phyloP scores from a whole-genome alignment of 1,140 invertebrate species.

The Ceratoteleas bidentatus region DNA sequence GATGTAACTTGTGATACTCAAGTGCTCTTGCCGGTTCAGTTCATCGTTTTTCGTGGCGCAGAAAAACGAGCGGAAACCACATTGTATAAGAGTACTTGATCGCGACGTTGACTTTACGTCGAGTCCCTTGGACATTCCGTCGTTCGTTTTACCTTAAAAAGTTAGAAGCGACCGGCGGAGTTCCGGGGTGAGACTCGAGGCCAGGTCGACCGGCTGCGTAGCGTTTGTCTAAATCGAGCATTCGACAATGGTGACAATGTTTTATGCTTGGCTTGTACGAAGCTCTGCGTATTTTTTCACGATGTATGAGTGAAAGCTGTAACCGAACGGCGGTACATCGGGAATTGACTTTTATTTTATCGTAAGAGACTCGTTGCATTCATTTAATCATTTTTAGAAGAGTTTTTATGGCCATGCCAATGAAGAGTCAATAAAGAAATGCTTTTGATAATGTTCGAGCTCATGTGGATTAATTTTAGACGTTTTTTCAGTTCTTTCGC shows the following conservation, averaged over 20 bases:
- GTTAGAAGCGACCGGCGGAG: background rate
- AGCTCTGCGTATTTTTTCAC: conserved; percentile 35
- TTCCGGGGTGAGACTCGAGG: too few relatives aligned
- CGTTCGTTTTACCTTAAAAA: background rate
- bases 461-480: conserved; percentile 55
- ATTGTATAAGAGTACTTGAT: conserved; percentile 61
- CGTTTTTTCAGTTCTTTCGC: conserved; percentile 4
- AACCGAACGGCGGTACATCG: background rate
- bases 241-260: too few relatives aligned
- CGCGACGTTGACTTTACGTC: conserved; percentile 23
- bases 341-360: conserved; percentile 40
- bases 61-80: conserved; percentile 7
- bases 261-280: conserved; percentile 47
- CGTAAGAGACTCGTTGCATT: conserved; percentile 18
- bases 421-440: conserved; percentile 54
- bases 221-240: too few relatives aligned
- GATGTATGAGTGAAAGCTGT: conserved; percentile 13
- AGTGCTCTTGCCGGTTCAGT: conserved; percentile 68
- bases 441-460: conserved; percentile 53
- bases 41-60: conserved; percentile 23
- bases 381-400: conserved; percentile 39
- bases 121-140: background rate
- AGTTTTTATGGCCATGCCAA: conserved; percentile 36
- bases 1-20: conserved; percentile 77
- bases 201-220: too few relatives aligned